Evolutionary conservation across 2,888 invertebrate species (phyloP).

Genomic region (Balanococcus diminutus): DNA sequence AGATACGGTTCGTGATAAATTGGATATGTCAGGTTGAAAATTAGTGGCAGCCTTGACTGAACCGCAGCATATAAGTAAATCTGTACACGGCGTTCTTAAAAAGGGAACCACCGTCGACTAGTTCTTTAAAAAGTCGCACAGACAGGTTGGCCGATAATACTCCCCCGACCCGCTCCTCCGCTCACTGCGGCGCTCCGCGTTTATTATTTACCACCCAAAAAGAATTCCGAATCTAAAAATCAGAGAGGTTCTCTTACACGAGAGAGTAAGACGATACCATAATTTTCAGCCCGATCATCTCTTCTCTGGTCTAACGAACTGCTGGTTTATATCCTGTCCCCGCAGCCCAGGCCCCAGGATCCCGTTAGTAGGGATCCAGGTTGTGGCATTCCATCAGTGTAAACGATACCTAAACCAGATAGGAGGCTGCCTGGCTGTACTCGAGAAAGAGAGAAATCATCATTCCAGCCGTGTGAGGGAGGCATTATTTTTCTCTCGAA

Average conservation of each 20-base stretch:
- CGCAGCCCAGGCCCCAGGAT: background rate
- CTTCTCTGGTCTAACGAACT: background rate
- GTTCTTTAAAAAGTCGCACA: conserved; percentile 53
- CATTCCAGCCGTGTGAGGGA: background rate
- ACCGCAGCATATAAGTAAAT: conserved; percentile 28
- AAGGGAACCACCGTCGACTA: conserved; percentile 54
- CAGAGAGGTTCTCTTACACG: conserved; percentile 49
- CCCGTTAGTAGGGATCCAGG: background rate
- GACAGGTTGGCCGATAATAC: conserved; percentile 50
- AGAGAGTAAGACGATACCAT: background rate
- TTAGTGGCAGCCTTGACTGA: conserved; percentile 54
- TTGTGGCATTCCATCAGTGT: conserved; percentile 32
- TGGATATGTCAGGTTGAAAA: conserved; percentile 53
- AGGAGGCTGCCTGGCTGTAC: background rate
- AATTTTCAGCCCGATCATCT: background rate
- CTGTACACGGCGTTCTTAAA: conserved; percentile 47
- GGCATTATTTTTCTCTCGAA: conserved; percentile 42
- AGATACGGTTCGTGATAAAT: conserved; percentile 52
- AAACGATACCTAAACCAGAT: conserved; percentile 45
- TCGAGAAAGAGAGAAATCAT: conserved; percentile 13
- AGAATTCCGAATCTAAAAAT: conserved; percentile 31
- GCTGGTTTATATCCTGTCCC: background rate
- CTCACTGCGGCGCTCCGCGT: background rate
- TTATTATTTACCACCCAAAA: conserved; percentile 53
- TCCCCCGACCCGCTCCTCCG: background rate